These are phyloP conservation scores for Agrilus cyanescens DNA, from an alignment of 2,888 invertebrate species.

Conservation along the genomic window DNA sequence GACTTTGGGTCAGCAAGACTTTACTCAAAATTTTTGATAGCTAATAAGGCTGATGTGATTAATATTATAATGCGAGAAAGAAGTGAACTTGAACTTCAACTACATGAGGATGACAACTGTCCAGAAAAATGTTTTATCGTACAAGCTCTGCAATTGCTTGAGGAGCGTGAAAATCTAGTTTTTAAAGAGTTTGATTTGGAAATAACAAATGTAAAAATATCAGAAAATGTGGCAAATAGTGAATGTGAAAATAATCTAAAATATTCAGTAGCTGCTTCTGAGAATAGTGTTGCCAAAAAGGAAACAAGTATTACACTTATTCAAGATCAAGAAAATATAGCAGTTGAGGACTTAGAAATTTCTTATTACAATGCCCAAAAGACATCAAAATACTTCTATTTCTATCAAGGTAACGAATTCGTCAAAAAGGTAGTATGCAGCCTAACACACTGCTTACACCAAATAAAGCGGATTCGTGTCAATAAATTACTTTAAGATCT, in stretches of 20 bases:
- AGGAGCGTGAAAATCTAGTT: constrained; percentile 38
- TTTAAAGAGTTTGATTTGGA: background rate
- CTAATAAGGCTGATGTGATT: constrained; percentile 52
- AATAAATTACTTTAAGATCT: no score
- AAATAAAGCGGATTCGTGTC: no score
- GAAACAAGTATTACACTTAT: no score
- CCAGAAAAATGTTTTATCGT: constrained; percentile 80
- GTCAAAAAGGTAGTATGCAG: no score
- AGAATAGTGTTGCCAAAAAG: constrained; percentile 9
- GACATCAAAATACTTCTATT: constrained; percentile 34
- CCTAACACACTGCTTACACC: no score
- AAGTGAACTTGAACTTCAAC: constrained; percentile 49
- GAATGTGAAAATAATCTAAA: constrained; percentile 18
- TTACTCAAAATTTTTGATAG: constrained; percentile 68
- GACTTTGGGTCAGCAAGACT: constrained; percentile 42
- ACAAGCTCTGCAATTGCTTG: constrained; percentile 63
- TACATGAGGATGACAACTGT: constrained; percentile 54
- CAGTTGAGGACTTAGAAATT: constrained; percentile 31
- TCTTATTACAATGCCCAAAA: constrained; percentile 14
- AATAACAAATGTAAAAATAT: background rate
- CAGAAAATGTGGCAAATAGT: background rate
- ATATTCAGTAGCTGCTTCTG: constrained; percentile 23
- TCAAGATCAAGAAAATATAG: constrained; percentile 9
- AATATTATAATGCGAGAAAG: constrained; percentile 62
- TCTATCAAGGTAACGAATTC: constrained; percentile 15